These are phyloP conservation scores for Xylota sylvarum DNA, from an alignment of 2,888 invertebrate species.

Conservation along the genomic window DNA sequence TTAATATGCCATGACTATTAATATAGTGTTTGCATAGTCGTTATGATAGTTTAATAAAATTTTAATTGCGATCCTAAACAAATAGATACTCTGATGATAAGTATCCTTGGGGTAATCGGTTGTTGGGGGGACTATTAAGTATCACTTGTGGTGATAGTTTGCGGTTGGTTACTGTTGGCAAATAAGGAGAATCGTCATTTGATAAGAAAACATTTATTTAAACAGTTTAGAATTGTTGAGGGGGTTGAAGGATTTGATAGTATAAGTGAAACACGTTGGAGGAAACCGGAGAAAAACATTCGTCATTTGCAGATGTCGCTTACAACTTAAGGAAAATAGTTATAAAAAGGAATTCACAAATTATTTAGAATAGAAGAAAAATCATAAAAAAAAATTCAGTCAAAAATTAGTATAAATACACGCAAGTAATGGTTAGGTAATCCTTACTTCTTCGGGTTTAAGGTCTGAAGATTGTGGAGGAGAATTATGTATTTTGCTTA, in stretches of 20 bases:
- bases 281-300: no score
- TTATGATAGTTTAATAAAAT: slow-evolving; percentile 62
- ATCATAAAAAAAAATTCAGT: no score
- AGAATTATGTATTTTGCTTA: no score
- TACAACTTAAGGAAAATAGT: no score
- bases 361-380: no score
- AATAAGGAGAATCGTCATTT: slow-evolving; percentile 6
- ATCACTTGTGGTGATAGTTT: slow-evolving; percentile 34
- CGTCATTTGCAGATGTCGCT: no score
- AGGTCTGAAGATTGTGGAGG: no score
- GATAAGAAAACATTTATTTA: slow-evolving; percentile 45
- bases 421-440: no score
- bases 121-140: slow-evolving; percentile 23
- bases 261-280: no score
- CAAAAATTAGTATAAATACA: no score
- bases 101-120: slow-evolving; percentile 6
- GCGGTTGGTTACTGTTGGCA: slow-evolving; percentile 9
- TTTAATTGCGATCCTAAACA: slow-evolving; percentile 67
- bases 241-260: background rate
- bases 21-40: slow-evolving; percentile 48
- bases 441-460: no score
- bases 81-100: slow-evolving; percentile 57
- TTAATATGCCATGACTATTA: slow-evolving; percentile 39
- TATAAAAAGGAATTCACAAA: no score
- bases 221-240: background rate